phyloP scores from a whole-genome alignment of 2,797 vertebrate species.

The Tragopan temminckii region DNA sequence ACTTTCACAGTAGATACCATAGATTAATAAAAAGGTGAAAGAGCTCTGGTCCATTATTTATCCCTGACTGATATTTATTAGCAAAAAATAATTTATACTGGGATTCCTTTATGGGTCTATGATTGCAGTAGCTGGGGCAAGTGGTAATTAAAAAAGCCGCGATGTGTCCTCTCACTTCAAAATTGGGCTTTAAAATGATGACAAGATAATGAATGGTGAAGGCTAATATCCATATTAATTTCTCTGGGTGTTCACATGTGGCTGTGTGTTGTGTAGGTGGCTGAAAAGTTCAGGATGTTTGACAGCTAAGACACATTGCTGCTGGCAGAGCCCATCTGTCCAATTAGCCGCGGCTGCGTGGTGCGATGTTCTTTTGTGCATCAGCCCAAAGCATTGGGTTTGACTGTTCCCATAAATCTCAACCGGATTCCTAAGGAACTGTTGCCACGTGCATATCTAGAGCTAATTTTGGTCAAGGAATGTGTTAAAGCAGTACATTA shows the following conservation, averaged over 20 bases:
- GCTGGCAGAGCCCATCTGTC: not conserved
- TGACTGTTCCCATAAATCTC: not conserved
- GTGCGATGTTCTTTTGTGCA: not conserved
- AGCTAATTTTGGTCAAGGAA: not conserved
- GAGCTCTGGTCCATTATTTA: slow-evolving; percentile 34
- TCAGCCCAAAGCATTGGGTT: not conserved
- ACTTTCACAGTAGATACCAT: not conserved
- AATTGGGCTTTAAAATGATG: not conserved
- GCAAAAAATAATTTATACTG: slow-evolving; percentile 4
- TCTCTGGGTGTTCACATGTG: not conserved
- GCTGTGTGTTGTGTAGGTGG: not conserved
- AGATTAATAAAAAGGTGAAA: slow-evolving; percentile 47
- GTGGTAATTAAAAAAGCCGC: slow-evolving; percentile 30
- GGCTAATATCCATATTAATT: not conserved
- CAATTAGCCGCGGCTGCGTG: not conserved
- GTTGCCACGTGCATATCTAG: not conserved
- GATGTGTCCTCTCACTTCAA: slow-evolving; percentile 8
- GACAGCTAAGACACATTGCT: slow-evolving; percentile 14
- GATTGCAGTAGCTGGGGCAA: slow-evolving; percentile 39
- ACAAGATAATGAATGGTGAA: not conserved
- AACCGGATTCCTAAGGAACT: not conserved
- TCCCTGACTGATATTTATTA: slow-evolving; percentile 48
- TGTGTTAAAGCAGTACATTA: accelerated
- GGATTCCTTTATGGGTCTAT: slow-evolving; percentile 20
- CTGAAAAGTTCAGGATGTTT: not conserved